Evolutionary conservation across 1,140 invertebrate species (phyloP), one percentile per base, ranked within the genome.

Genomic region (Polypedilum vanderplanki): DNA sequence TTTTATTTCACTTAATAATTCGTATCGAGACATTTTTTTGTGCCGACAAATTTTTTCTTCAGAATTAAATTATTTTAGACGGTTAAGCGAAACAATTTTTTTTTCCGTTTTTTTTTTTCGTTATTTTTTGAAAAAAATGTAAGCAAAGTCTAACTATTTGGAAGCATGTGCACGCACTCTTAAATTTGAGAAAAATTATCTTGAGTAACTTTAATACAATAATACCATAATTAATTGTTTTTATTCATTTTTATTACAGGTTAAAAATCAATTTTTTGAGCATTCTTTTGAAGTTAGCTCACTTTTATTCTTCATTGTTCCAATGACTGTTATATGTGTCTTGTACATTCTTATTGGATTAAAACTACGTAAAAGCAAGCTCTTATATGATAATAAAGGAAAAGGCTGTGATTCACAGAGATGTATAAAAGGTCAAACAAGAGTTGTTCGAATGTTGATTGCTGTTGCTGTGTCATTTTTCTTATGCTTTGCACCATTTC

Each of bases 391-490:
- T 2, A 70, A 81, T 20, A 81, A 80, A 22, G 41, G 80, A 5
- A 79, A 79, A 12, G 78, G 77, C 41, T 78, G 77, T 75, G 82
- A 82, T 73, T 77, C 79, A 10, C 79, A 80, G 76, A 81, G 81
- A n/a, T 79, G 81, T 46, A 80, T 82, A 70, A 82, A 80, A 46
- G 84, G 85, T 7, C 87, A 89, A 77, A 87, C 84, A 75, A 86
- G 88, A 76, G 88, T 90, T 76, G 88, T 90, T 74, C 83, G 87
- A 46, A 90, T 90, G 89, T 79, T 90, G 24, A 84, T 97, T 79
- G 94, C 94, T 41, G 96, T 98, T 1, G 95, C 97, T 0, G 90
- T 95, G 1, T 91, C 94, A 0, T 98, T 98, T 83, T 97, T 97
- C 83, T 86, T 96, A 15, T 97, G 95, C 83, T 98, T 95, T 94